These are phyloP conservation scores for Laterallus jamaicensis DNA, from an alignment of 2,113 vertebrate species.

Conservation along the genomic window DNA sequence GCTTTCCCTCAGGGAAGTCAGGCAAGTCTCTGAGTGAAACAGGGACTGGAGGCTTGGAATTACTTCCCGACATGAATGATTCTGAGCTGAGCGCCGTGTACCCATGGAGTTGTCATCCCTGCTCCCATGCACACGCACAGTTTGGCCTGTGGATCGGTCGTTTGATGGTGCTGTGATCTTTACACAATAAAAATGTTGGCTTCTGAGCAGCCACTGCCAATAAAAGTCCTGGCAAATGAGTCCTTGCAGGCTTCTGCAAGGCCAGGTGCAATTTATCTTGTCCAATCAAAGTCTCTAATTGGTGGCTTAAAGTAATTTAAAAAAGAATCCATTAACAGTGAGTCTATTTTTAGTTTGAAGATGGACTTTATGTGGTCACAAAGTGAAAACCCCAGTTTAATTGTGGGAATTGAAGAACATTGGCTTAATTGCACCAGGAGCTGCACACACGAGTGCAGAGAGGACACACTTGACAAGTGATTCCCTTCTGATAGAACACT, in stretches of 20 bases:
- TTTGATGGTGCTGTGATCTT: background rate
- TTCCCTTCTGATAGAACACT: background rate
- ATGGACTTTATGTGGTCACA: constrained; percentile 14
- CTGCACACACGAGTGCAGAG: background rate
- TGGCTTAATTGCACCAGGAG: background rate
- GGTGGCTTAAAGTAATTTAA: background rate
- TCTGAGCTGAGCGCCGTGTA: background rate
- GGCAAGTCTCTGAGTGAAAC: background rate
- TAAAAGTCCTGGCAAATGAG: background rate
- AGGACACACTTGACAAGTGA: background rate
- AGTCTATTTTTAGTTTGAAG: constrained; percentile 27
- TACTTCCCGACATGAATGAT: constrained; percentile 23
- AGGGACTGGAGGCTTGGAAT: background rate
- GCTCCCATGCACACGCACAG: background rate
- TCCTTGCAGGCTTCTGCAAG: background rate
- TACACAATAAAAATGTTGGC: background rate
- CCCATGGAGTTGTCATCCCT: background rate
- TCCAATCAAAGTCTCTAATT: background rate
- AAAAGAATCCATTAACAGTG: background rate
- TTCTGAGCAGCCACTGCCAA: constrained; percentile 14
- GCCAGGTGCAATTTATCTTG: background rate
- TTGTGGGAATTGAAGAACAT: background rate
- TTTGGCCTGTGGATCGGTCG: background rate
- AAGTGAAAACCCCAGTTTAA: constrained; percentile 34
- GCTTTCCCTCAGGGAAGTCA: background rate